These are phyloP conservation scores for Brachypterus glaber DNA, from an alignment of 2,888 invertebrate genomes.

Conservation along the genomic window DNA sequence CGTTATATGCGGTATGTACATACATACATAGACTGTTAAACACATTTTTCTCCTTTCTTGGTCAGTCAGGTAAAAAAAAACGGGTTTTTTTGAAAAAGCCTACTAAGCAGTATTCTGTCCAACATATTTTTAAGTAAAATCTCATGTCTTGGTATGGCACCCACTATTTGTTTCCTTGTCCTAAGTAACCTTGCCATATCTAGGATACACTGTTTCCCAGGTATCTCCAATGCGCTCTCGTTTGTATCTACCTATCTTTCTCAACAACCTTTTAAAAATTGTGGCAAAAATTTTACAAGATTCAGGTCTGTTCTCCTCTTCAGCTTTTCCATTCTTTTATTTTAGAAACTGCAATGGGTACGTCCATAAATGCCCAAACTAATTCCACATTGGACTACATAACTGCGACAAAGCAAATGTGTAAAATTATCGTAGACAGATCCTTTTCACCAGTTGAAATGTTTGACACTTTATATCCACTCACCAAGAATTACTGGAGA, in stretches of 20 bases:
- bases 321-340: conserved; percentile 16
- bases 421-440: conserved; percentile 30
- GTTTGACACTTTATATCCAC: conserved; percentile 41
- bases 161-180: too few species aligned
- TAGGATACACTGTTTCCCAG: too few species aligned
- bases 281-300: too few species aligned
- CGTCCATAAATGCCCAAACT: conserved; percentile 59
- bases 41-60: background rate
- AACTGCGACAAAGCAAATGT: conserved; percentile 52
- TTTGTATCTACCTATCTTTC: too few species aligned
- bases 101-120: too few species aligned
- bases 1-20: conserved; percentile 49
- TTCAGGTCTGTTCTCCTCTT: too few species aligned
- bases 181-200: too few species aligned
- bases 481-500: conserved; percentile 49
- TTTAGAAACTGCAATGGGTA: conserved; percentile 79
- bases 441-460: conserved; percentile 42
- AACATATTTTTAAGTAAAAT: too few species aligned
- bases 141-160: too few species aligned
- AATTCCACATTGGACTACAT: conserved; percentile 62
- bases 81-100: background rate
- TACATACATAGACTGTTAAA: background rate
- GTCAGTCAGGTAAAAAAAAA: too few species aligned
- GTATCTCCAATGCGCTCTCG: too few species aligned
- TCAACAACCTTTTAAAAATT: too few species aligned